phyloP scores from a whole-genome alignment of 1,140 invertebrate genomes.

The Cotesia glomerata region DNA sequence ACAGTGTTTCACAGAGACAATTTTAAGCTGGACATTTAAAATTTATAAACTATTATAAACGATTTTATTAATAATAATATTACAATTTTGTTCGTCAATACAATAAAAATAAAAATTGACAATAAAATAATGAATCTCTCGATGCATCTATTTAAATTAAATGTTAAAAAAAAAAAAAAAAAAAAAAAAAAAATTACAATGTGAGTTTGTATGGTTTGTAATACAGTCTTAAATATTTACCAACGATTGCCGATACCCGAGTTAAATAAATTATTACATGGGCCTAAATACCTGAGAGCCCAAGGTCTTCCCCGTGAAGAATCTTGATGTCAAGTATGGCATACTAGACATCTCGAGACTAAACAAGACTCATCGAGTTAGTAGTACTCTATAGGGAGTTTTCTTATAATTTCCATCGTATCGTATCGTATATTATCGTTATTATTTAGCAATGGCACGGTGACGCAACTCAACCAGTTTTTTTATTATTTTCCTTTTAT shows the following conservation, averaged over 20 bases:
- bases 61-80: neutral
- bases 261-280: too few species aligned
- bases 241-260: too few species aligned
- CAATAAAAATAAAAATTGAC: neutral
- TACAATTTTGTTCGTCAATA: neutral
- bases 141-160: too few species aligned
- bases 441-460: conserved; percentile 20
- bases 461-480: conserved; percentile 20
- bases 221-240: too few species aligned
- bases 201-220: too few species aligned
- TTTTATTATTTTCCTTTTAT: neutral
- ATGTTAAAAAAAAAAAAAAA: too few species aligned
- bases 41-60: neutral
- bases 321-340: too few species aligned
- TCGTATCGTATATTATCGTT: conserved; percentile 7
- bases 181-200: too few species aligned
- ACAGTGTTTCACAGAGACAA: conserved; percentile 27
- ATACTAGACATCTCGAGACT: neutral
- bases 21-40: neutral
- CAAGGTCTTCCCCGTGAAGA: too few species aligned
- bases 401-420: neutral
- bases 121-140: too few species aligned
- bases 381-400: neutral
- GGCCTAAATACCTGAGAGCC: too few species aligned
- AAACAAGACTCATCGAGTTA: neutral